These are phyloP conservation scores for Syritta pipiens DNA, from an alignment of 2,888 invertebrate species.

Conservation along the genomic window DNA sequence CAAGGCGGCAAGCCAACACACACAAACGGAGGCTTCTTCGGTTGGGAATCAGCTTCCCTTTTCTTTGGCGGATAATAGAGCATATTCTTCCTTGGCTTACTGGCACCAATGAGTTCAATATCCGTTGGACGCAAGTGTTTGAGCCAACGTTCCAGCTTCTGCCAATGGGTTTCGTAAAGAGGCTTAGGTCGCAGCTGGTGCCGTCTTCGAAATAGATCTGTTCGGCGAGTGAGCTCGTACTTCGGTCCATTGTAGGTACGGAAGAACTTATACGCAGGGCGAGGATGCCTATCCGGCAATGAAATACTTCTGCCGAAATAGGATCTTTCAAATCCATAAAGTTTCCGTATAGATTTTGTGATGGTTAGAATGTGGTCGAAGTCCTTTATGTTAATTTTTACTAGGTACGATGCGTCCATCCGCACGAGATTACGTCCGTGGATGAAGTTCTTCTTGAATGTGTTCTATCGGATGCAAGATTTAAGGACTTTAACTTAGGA, in stretches of 20 bases:
- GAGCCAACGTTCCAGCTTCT: slow-evolving; percentile 75
- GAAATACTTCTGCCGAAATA: slow-evolving; percentile 79
- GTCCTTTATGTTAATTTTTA: slow-evolving; percentile 80
- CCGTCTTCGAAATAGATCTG: slow-evolving; percentile 81
- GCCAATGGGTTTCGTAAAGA: slow-evolving; percentile 81
- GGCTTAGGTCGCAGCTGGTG: slow-evolving; percentile 80
- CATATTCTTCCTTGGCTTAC: slow-evolving; percentile 1
- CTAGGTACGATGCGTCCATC: slow-evolving; percentile 80
- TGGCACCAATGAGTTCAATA: slow-evolving; percentile 72
- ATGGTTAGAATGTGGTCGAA: slow-evolving; percentile 79
- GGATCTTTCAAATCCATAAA: slow-evolving; percentile 79
- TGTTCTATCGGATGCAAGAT: slow-evolving; percentile 77
- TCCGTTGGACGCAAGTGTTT: slow-evolving; percentile 60
- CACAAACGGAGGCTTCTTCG: too few relatives aligned
- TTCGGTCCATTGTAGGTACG: slow-evolving; percentile 80
- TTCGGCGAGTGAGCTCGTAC: slow-evolving; percentile 80
- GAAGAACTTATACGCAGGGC: slow-evolving; percentile 81
- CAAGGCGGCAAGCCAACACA: too few relatives aligned
- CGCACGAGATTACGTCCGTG: slow-evolving; percentile 80
- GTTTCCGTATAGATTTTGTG: slow-evolving; percentile 76
- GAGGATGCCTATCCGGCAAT: slow-evolving; percentile 79
- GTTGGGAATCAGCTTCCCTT: background rate
- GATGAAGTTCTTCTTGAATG: slow-evolving; percentile 79
- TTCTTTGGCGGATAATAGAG: slow-evolving; percentile 7
- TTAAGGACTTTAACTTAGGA: background rate